Percentiles rank a stretch among this genome's conserved stretches.
These are phyloP conservation scores for Nemopilema nomurai DNA, from an alignment of 30 jellyfish, hydroid and myxozoan genomes.

Conservation along the genomic window DNA sequence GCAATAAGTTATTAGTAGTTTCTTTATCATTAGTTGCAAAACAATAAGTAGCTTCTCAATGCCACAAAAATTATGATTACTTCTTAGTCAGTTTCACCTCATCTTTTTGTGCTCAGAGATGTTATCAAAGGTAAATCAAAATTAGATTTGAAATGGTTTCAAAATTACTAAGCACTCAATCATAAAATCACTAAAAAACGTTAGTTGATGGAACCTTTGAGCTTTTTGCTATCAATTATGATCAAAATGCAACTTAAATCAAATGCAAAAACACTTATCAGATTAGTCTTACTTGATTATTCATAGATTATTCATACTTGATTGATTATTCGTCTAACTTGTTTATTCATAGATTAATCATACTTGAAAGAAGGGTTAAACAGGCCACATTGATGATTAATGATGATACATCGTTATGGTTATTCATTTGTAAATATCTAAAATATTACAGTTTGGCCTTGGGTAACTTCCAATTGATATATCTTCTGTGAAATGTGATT, in stretches of 20 bases:
- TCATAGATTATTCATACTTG: too few relatives aligned
- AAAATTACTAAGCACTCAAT: neutral
- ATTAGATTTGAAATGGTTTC: neutral
- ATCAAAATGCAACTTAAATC: neutral
- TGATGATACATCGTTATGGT: neutral
- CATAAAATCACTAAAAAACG: too few relatives aligned
- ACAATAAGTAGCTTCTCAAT: neutral
- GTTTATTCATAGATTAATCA: too few relatives aligned
- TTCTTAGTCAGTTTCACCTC: neutral
- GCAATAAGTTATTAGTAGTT: neutral
- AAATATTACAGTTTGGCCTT: neutral
- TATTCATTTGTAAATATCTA: neutral
- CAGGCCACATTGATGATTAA: neutral
- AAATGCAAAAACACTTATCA: neutral
- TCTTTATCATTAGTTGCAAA: neutral
- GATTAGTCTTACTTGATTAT: too few relatives aligned
- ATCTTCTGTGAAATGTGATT: neutral
- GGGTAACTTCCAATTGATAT: neutral
- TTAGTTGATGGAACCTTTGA: neutral
- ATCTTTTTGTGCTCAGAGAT: neutral
- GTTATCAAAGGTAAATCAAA: neutral
- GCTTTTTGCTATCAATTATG: neutral
- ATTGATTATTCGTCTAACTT: too few relatives aligned
- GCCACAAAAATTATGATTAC: neutral
- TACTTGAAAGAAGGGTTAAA: neutral